Evolutionary conservation across 2,797 vertebrate genomes (phyloP).

Genomic region (Muraenolepis orangiensis): DNA sequence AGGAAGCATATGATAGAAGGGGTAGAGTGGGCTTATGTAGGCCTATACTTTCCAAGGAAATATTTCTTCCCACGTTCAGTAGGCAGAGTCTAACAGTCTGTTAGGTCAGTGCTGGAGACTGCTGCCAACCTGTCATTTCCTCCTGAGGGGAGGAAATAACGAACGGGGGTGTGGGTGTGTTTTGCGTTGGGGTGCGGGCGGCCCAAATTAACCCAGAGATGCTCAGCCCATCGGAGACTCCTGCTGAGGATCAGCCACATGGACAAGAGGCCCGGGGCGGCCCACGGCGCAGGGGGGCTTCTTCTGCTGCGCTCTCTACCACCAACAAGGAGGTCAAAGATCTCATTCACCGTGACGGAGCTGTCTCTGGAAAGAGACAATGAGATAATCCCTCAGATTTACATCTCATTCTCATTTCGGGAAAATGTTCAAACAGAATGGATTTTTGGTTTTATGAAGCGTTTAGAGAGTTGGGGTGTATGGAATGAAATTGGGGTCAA

Average conservation of each 20-base stretch:
- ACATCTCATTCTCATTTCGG: not conserved
- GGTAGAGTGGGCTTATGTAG: not conserved
- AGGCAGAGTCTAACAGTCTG: not conserved
- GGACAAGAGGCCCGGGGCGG: conserved; percentile 30
- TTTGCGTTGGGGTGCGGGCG: not conserved
- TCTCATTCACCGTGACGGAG: conserved; percentile 47
- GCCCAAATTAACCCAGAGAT: not conserved
- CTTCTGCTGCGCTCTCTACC: conserved; percentile 33
- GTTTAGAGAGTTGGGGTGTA: not conserved
- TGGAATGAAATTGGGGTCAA: too few species aligned
- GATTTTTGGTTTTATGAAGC: not conserved
- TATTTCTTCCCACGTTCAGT: not conserved
- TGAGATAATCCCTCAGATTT: not conserved
- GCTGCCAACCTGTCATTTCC: not conserved
- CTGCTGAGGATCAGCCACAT: not conserved
- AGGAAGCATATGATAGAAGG: not conserved
- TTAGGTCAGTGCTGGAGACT: not conserved
- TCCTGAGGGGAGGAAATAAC: conserved; percentile 30
- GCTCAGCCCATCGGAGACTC: conserved; percentile 4
- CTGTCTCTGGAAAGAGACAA: conserved; percentile 36
- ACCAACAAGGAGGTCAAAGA: conserved; percentile 21
- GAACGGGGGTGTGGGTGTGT: not conserved
- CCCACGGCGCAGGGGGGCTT: conserved; percentile 31
- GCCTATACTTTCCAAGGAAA: not conserved
- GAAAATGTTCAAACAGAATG: not conserved